Conservation (phyloP, 92 coral and sea anemone species). For the Phenganax stokvisi region DNA sequence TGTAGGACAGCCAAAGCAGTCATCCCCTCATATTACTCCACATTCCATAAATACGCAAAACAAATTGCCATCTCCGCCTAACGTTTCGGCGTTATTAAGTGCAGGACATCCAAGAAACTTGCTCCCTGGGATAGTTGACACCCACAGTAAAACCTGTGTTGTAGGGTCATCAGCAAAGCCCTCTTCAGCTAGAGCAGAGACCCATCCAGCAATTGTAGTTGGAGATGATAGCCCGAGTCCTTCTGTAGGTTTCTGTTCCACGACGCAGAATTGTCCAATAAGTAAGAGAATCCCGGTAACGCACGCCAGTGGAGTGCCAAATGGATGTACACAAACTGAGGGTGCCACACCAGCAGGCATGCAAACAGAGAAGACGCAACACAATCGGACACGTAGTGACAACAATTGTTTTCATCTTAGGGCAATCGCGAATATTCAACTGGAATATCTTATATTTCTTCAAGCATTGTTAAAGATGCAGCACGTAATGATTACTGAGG, state of each 20-base stretch:
- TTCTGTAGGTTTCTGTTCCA: background rate
- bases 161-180: background rate
- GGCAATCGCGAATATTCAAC: constrained; percentile 16
- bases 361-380: background rate
- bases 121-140: background rate
- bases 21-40: background rate
- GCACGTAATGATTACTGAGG: constrained; percentile 7
- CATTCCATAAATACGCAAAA: background rate
- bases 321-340: background rate
- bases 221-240: background rate
- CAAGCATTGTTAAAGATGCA: constrained; percentile 5
- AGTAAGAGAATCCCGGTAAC: background rate
- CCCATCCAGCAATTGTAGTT: background rate
- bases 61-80: too few species aligned
- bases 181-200: background rate
- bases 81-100: too few species aligned
- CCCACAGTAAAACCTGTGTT: background rate
- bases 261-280: background rate
- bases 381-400: background rate
- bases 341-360: background rate
- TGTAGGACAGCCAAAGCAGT: background rate
- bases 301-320: background rate
- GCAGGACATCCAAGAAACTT: background rate
- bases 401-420: background rate
- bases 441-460: background rate